Percentiles rank a stretch among this genome's conserved stretches.
Conservation (phyloP, 2,888 invertebrate species). For the Eristalis intricaria region DNA sequence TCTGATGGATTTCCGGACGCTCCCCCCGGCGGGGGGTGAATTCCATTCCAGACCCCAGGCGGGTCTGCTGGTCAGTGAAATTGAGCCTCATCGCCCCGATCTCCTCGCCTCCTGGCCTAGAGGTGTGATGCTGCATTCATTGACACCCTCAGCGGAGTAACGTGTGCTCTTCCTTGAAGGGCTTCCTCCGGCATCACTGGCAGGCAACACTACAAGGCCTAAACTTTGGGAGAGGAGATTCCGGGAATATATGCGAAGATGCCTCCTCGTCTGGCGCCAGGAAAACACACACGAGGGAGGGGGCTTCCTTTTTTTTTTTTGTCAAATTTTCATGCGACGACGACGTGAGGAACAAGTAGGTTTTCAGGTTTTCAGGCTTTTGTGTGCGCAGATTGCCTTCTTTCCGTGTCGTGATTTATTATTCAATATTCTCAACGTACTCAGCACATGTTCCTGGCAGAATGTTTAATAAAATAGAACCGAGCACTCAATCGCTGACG, state of each 20-base stretch:
- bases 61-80: conserved; percentile 26
- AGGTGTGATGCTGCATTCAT: not conserved
- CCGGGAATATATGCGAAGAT: conserved; percentile 31
- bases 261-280: not conserved
- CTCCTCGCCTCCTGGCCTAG: not conserved
- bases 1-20: not conserved
- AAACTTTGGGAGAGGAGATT: not conserved
- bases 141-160: conserved; percentile 21
- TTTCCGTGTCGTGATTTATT: conserved; percentile 62
- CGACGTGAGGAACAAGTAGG: conserved; percentile 29
- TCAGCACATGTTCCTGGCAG: conserved; percentile 61
- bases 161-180: conserved; percentile 44
- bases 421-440: conserved; percentile 67
- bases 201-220: conserved; percentile 6
- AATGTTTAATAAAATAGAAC: conserved; percentile 69
- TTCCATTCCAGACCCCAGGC: conserved; percentile 19
- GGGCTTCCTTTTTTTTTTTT: not conserved
- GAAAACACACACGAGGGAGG: not conserved
- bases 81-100: not conserved
- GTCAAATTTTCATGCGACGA: conserved; percentile 43
- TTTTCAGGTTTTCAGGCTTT: conserved; percentile 7
- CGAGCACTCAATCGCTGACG: conserved; percentile 44
- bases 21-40: not conserved
- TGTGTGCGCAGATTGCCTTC: conserved; percentile 46
- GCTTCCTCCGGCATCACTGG: conserved; percentile 45